Percentiles rank a stretch among this genome's conserved stretches.
phyloP scores from a whole-genome alignment of 2,888 invertebrate species.

The Andricus quercusramuli region DNA sequence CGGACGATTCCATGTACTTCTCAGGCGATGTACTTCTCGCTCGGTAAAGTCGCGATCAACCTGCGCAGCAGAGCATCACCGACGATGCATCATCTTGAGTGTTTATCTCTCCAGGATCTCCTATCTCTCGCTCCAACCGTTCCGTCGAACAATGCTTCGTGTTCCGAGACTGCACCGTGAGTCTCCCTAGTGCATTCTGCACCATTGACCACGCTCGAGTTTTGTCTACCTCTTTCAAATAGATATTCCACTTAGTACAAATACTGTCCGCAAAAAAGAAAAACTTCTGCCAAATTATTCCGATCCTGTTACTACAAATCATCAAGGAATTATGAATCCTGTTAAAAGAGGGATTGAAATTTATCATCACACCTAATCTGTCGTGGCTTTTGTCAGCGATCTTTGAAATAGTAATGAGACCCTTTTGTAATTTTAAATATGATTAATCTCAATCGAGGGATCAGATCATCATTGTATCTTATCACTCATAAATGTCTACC shows the following conservation, averaged over 20 bases:
- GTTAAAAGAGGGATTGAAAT: neutral
- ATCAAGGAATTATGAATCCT: neutral
- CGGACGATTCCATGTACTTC: constrained; percentile 47
- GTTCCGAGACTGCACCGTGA: constrained; percentile 25
- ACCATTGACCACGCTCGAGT: constrained; percentile 24
- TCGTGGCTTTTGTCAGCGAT: neutral
- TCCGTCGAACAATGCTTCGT: constrained; percentile 63
- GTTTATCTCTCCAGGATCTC: constrained; percentile 67
- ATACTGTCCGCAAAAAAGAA: neutral
- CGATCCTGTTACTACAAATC: neutral
- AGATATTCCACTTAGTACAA: neutral
- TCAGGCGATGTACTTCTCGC: constrained; percentile 41
- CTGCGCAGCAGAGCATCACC: constrained; percentile 64
- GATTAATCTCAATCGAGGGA: too few species aligned
- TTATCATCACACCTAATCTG: neutral
- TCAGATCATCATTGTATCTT: too few species aligned
- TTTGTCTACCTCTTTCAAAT: constrained; percentile 15
- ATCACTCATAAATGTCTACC: too few species aligned
- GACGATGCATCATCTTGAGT: constrained; percentile 68
- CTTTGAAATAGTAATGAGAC: too few species aligned
- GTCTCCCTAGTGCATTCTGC: constrained; percentile 24
- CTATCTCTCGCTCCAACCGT: constrained; percentile 60
- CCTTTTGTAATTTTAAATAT: too few species aligned
- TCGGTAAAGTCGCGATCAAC: constrained; percentile 59
- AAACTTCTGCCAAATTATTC: neutral